Evolutionary conservation across 1,140 invertebrate genomes (phyloP).

Genomic region (Sitodiplosis mosellana): DNA sequence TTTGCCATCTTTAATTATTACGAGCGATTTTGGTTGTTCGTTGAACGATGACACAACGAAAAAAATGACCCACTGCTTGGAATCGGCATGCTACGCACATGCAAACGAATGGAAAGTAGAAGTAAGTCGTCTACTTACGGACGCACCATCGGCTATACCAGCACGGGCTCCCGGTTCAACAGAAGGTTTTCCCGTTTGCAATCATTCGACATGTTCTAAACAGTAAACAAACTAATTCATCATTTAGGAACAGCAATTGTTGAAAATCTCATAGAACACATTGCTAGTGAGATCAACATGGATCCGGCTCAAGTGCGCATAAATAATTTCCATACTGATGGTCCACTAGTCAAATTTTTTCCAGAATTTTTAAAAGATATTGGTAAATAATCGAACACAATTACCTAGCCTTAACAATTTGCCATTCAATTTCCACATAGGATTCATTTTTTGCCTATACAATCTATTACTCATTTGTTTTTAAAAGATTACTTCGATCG

Average conservation of each 20-base stretch:
- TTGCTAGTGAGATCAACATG: slow-evolving; percentile 39
- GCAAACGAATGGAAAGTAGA: slow-evolving; percentile 6
- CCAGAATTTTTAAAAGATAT: slow-evolving; percentile 14
- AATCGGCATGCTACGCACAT: slow-evolving; percentile 39
- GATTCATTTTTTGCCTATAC: no score
- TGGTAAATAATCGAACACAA: no score
- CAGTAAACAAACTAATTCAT: no score
- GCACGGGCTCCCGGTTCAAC: slow-evolving; percentile 38
- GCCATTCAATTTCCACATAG: no score
- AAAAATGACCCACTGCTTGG: slow-evolving; percentile 33
- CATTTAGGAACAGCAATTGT: no score
- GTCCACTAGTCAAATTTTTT: slow-evolving; percentile 24
- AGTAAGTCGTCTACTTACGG: slow-evolving; percentile 23
- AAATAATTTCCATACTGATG: slow-evolving; percentile 35
- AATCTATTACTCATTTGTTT: no score
- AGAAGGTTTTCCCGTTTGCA: slow-evolving; percentile 42
- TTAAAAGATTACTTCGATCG: no score
- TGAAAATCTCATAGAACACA: slow-evolving; percentile 69
- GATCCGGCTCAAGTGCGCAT: slow-evolving; percentile 49
- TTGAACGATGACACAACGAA: slow-evolving; percentile 36
- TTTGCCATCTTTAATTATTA: slow-evolving; percentile 40
- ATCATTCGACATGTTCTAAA: no score
- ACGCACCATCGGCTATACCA: slow-evolving; percentile 40
- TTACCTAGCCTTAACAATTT: no score
- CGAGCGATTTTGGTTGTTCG: slow-evolving; percentile 41